Evolutionary conservation across 2,113 vertebrate genomes (phyloP).

Genomic region (Vanacampus margaritifer): DNA sequence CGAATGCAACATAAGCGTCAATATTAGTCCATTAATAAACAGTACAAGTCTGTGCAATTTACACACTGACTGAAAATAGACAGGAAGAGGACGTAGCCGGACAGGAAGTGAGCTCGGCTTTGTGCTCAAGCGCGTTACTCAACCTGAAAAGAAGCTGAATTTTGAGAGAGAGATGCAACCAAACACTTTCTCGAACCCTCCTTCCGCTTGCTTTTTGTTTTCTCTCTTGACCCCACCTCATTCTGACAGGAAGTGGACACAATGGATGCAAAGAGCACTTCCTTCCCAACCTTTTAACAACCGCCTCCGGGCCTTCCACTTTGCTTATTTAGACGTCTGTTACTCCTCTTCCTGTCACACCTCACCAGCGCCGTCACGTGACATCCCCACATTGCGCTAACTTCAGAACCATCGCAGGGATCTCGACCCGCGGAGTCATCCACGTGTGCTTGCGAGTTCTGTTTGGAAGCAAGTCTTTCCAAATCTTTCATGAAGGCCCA

Average conservation of each 20-base stretch:
- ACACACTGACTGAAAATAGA: constrained; percentile 30
- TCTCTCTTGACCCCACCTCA: constrained; percentile 32
- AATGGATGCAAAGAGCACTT: constrained; percentile 59
- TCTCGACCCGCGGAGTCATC: too few species aligned
- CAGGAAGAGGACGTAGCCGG: constrained; percentile 60
- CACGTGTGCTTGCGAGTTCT: not conserved
- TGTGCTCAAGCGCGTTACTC: too few species aligned
- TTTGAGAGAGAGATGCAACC: too few species aligned
- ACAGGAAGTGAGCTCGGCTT: constrained; percentile 42
- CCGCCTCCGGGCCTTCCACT: not conserved
- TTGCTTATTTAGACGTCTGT: not conserved
- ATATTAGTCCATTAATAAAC: too few species aligned
- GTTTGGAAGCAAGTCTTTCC: constrained; percentile 11
- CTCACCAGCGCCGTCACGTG: not conserved
- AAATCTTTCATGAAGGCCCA: constrained; percentile 39
- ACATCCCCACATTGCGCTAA: not conserved
- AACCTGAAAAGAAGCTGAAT: too few species aligned
- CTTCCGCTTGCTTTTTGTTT: constrained; percentile 14
- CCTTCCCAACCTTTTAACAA: constrained; percentile 44
- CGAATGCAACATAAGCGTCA: too few species aligned
- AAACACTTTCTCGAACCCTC: constrained; percentile 7
- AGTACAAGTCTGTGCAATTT: not conserved
- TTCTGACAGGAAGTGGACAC: constrained; percentile 45
- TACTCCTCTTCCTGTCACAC: not conserved
- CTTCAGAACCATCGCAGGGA: too few species aligned